Conservation (phyloP, 2,113 vertebrate genomes). For the Bostrychus sinensis region DNA sequence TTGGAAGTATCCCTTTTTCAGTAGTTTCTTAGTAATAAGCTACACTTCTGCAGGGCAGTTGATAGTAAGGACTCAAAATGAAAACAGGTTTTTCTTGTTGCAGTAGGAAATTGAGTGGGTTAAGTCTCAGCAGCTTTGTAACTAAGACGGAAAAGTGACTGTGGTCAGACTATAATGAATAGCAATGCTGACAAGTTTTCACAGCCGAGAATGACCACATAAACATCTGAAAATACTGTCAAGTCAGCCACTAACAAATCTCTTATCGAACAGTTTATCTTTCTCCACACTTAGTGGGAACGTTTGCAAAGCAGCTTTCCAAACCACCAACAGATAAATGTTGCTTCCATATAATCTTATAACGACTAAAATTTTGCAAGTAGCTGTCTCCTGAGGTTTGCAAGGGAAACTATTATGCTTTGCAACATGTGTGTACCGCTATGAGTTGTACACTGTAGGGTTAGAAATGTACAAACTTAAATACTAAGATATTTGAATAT, state of each 20-base stretch:
- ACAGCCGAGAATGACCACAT: neutral
- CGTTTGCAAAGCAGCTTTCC: slow-evolving; percentile 3
- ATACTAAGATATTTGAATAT: neutral
- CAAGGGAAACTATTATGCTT: neutral
- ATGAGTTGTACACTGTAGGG: neutral
- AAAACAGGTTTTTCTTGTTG: neutral
- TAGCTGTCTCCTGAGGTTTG: slow-evolving; percentile 4
- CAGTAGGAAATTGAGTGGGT: neutral
- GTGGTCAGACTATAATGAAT: neutral
- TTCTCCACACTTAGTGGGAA: slow-evolving; percentile 9
- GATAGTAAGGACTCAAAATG: neutral
- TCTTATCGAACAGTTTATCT: slow-evolving; percentile 12
- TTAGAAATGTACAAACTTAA: neutral
- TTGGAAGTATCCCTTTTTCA: neutral
- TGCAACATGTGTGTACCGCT: neutral
- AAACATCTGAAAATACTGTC: neutral
- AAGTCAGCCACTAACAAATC: slow-evolving; percentile 2
- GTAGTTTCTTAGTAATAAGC: neutral
- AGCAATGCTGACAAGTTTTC: slow-evolving; percentile 5
- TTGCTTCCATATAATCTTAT: neutral
- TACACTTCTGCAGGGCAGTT: neutral
- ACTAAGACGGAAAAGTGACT: neutral
- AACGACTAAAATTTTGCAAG: neutral
- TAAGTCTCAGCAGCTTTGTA: neutral
- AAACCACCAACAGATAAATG: slow-evolving; percentile 2